Evolutionary conservation across 2,888 invertebrate species (phyloP).

Genomic region (Pristionchus fissidentatus): DNA sequence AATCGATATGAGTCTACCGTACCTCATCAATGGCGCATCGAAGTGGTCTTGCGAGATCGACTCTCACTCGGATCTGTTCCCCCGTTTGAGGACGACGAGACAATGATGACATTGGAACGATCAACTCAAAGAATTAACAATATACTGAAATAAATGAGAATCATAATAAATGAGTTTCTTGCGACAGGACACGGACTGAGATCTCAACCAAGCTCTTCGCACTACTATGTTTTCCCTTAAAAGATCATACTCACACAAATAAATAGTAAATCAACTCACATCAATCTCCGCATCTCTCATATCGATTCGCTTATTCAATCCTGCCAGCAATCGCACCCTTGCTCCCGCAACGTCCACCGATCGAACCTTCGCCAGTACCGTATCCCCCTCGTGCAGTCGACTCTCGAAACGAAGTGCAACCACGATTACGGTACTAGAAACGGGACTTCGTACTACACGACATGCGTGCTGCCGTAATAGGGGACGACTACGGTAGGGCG

Average conservation of each 20-base stretch:
- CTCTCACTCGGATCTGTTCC: conserved; percentile 34
- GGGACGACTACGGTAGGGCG: not conserved
- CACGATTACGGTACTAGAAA: conserved; percentile 6
- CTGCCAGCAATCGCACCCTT: conserved; percentile 21
- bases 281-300: conserved; percentile 40
- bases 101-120: conserved; percentile 21
- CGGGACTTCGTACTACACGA: not conserved
- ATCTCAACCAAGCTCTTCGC: too few species aligned
- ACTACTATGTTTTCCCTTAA: too few species aligned
- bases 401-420: conserved; percentile 22
- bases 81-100: conserved; percentile 2
- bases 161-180: too few species aligned
- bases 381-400: conserved; percentile 41
- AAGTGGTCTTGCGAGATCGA: conserved; percentile 33
- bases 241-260: too few species aligned
- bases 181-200: too few species aligned
- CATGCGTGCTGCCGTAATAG: not conserved
- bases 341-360: conserved; percentile 44
- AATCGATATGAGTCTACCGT: conserved; percentile 24
- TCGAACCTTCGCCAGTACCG: conserved; percentile 28
- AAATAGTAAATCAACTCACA: too few species aligned
- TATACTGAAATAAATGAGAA: not conserved
- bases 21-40: conserved; percentile 42
- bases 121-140: not conserved
- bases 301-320: conserved; percentile 28